A percentile compares a stretch with the other conserved stretches of the same genome.
Evolutionary conservation across 2,797 vertebrate species (phyloP).

Genomic region (Otolemur crassicaudatus): DNA sequence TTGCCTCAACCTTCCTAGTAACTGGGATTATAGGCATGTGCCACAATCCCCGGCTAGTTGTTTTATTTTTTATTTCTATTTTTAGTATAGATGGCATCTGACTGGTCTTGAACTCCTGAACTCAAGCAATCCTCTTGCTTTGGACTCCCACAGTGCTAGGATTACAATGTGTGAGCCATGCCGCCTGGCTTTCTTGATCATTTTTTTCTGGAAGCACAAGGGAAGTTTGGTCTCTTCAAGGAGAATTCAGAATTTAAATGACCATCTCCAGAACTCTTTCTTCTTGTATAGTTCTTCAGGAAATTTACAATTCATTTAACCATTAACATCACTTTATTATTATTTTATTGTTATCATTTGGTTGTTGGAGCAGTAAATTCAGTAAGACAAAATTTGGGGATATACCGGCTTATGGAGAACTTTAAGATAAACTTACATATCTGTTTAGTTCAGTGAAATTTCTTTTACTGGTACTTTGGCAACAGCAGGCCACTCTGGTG

Average conservation of each 20-base stretch:
- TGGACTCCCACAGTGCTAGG: too few relatives aligned
- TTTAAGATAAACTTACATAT: conserved; percentile 25
- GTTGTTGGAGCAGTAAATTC: neutral
- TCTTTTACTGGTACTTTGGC: conserved; percentile 43
- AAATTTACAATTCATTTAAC: conserved; percentile 44
- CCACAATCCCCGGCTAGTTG: too few relatives aligned
- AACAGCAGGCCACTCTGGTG: neutral
- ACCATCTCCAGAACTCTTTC: conserved; percentile 18
- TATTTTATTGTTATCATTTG: neutral
- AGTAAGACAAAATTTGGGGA: neutral
- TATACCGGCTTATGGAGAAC: neutral
- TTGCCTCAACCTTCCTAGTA: too few relatives aligned
- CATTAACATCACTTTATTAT: neutral
- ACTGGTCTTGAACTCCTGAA: too few relatives aligned
- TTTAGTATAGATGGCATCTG: too few relatives aligned
- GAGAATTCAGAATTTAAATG: conserved; percentile 42
- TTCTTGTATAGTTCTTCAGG: conserved; percentile 10
- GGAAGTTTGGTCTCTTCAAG: conserved; percentile 46
- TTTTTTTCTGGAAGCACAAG: conserved; percentile 71
- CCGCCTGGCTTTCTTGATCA: neutral
- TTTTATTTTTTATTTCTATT: too few relatives aligned
- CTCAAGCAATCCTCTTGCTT: too few relatives aligned
- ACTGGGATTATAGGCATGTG: too few relatives aligned
- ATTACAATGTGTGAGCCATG: too few relatives aligned
- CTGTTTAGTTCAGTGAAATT: conserved; percentile 52